phyloP scores from a whole-genome alignment of 2,797 vertebrate genomes.

The Pangasius djambal region DNA sequence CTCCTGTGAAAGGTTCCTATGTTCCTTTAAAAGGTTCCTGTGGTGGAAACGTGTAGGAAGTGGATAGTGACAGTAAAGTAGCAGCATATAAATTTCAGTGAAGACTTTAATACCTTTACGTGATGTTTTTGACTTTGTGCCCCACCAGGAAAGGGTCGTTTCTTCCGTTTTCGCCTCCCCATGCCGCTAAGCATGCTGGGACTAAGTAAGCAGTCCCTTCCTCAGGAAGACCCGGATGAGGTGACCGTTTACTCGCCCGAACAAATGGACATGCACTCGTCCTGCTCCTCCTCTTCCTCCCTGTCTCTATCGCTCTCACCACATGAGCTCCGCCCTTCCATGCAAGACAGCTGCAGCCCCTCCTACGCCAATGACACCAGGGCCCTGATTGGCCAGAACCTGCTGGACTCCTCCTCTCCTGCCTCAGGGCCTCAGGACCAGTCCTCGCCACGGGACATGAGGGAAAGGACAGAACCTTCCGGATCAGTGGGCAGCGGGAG shows the following conservation, averaged over 20 bases:
- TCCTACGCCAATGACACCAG: slow-evolving; percentile 93
- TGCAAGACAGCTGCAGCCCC: slow-evolving; percentile 90
- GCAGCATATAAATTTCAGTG: background rate
- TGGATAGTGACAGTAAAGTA: background rate
- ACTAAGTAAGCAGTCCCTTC: slow-evolving; percentile 92
- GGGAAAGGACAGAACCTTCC: slow-evolving; percentile 78
- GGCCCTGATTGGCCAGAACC: slow-evolving; percentile 89
- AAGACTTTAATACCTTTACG: background rate
- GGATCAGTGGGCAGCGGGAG: slow-evolving; percentile 74
- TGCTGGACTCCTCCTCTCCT: slow-evolving; percentile 82
- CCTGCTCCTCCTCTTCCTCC: slow-evolving; percentile 62
- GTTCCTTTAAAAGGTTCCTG: background rate
- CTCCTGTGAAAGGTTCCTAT: background rate
- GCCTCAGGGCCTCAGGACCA: slow-evolving; percentile 92
- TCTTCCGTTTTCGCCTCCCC: slow-evolving; percentile 91
- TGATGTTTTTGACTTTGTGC: slow-evolving; percentile 13
- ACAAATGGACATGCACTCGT: slow-evolving; percentile 72
- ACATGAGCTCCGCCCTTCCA: slow-evolving; percentile 88
- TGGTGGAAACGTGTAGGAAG: background rate
- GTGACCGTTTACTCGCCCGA: slow-evolving; percentile 90
- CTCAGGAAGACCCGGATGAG: slow-evolving; percentile 92
- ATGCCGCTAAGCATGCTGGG: slow-evolving; percentile 84
- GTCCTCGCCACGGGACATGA: slow-evolving; percentile 90
- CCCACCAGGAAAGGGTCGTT: slow-evolving; percentile 77
- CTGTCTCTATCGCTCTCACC: slow-evolving; percentile 84